Evolutionary conservation across 2,113 vertebrate species (phyloP).

Genomic region (Coptodon rendalli): DNA sequence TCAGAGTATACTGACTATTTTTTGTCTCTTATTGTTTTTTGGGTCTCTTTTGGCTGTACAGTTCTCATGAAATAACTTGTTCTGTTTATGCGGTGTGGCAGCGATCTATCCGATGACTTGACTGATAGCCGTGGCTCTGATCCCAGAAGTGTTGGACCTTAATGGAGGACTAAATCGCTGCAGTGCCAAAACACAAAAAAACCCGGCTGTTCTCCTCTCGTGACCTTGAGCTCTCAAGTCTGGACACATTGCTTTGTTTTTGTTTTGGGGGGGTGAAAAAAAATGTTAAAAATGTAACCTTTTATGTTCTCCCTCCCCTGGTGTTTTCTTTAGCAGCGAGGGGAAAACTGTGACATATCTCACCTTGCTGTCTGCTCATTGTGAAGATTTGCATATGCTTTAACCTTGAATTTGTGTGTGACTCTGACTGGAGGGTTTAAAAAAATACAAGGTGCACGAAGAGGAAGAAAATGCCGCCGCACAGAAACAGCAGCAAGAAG

Average conservation of each 20-base stretch:
- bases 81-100: not conserved
- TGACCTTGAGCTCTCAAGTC: slow-evolving; percentile 18
- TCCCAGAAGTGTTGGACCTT: not conserved
- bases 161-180: slow-evolving; percentile 16
- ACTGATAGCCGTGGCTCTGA: not conserved
- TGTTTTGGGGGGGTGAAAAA: not conserved
- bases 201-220: not conserved
- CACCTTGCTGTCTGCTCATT: slow-evolving; percentile 16
- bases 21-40: slow-evolving; percentile 37
- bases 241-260: slow-evolving; percentile 35
- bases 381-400: slow-evolving; percentile 19
- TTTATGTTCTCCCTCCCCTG: not conserved
- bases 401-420: slow-evolving; percentile 28
- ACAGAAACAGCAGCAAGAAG: not conserved
- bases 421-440: not conserved
- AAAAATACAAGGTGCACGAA: slow-evolving; percentile 3
- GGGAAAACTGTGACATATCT: slow-evolving; percentile 18
- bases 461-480: not conserved
- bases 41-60: slow-evolving; percentile 39
- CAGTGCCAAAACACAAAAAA: slow-evolving; percentile 52
- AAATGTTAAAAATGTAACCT: not conserved
- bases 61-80: slow-evolving; percentile 20
- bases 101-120: slow-evolving; percentile 18
- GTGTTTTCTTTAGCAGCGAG: not conserved
- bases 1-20: slow-evolving; percentile 48